Base-by-base conservation (phyloP, 2,797 vertebrate genomes). In the Nothura maculosa region DNA sequence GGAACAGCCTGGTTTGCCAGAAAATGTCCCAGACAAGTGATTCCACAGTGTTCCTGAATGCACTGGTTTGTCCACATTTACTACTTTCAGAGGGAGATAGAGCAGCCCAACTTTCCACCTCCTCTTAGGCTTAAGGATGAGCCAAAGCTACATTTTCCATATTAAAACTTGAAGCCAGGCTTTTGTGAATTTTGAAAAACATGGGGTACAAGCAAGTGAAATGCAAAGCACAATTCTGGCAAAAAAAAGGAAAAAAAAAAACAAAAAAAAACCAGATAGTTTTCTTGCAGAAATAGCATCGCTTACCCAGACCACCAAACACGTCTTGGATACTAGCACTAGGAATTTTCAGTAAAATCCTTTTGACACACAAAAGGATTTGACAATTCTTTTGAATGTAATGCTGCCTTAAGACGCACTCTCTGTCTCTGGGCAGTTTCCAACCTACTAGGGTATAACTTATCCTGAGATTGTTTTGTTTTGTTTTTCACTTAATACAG, bases 21-120 rank as follows among this genome's bases (percentile, higher is more conserved):
- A 89, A 64, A 21, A 48, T 0, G 0, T 3, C 22, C 7, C 66
- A 20, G 4, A 60, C 6, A 6, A 75, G 27, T 20, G 2, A 5
- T 13, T 42, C 54, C 18, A 20, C 19, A n/a, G 10, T n/a, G 30
- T n/a, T 55, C 38, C 28, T 42, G 27, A 40, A 63, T 42, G 61
- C 12, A 42, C 27, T 63, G 28, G 36, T 58, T 25, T 64, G 1
- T 60, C 34, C 2, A 0, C 13, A 34, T 78, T 92, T 67, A 70
- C 17, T 45, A 16, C 36, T 57, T 79, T 79, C 17, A 45, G 11
- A 45, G 4, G 36, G 12, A 83, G 68, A 38, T 7, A 66, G 15
- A 76, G 3, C 24, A 61, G 50, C 20, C 30, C 48, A 60, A 28
- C 9, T 27, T 86, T 91, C 34, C 3, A 79, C 4, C 8, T 58